Base-by-base conservation (phyloP, 2,797 vertebrate species). In the Myiotriccus ornatus region DNA sequence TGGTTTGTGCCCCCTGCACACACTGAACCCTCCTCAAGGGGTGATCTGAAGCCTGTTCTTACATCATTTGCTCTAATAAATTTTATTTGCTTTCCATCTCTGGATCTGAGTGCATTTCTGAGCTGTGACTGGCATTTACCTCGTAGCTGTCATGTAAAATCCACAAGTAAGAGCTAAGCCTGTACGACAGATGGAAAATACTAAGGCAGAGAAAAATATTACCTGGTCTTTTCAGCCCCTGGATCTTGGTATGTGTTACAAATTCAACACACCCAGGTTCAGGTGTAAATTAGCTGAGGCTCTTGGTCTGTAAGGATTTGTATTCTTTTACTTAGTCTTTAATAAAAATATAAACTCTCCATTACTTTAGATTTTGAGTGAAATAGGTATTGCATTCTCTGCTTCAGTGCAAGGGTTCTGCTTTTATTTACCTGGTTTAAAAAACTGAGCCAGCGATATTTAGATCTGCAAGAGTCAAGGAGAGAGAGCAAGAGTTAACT, bases 1-100 rank as follows among this genome's bases (percentile, higher is more conserved):
- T 49, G 10, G 65, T 68, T 71, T 81, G 12, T 71, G 82, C 78
- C 91, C 49, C 53, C 82, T 90, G 80, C 79, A 63, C n/a, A 84
- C n/a, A 16, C 90, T 24, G 46, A 77, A 50, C 34, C 67, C 95
- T 75, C 70, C 82, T 71, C 13, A 62, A 83, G 90, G 70, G 83
- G 43, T 68, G 18, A 83, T 96, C 92, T 77, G 41, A 93, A 96
- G 55, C 62, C 70, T 80, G 12, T 39, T 94, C 89, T 77, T 78
- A 59, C 56, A 74, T 83, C 43, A 68, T 64, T 81, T 49, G 47
- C 79, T 77, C 37, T 49, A 46, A 88, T 53, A 59, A 73, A 82
- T 87, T 67, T 50, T 56, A 77, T 89, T 95, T 88, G 59, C 71
- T 89, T 86, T 82, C 56, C 59, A 22, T 60, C 74, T 86, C 67